Evolutionary conservation across 2,888 invertebrate genomes (phyloP).

Genomic region (Empis livida): DNA sequence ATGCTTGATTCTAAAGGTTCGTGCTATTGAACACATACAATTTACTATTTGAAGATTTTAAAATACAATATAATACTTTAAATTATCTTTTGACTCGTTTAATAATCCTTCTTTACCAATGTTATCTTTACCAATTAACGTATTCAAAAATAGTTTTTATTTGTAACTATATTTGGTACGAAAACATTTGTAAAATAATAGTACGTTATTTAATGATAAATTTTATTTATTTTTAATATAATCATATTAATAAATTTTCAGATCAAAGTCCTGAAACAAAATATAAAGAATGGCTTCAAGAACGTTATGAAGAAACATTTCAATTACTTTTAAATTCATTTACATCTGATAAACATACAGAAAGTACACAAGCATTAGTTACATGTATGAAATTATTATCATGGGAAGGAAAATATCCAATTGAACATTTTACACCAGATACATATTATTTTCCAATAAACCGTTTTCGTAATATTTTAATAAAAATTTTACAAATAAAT

Average conservation of each 20-base stretch:
- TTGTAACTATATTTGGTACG: no score
- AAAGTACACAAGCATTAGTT: slow-evolving; percentile 50
- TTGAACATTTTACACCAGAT: slow-evolving; percentile 35
- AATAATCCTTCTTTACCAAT: no score
- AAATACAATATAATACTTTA: no score
- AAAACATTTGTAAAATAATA: no score
- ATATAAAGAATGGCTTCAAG: slow-evolving; percentile 54
- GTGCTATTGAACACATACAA: no score
- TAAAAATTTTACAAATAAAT: slow-evolving; percentile 48
- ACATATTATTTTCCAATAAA: slow-evolving; percentile 50
- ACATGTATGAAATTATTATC: slow-evolving; percentile 61
- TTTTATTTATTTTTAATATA: not conserved
- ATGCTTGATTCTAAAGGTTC: no score
- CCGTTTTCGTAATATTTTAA: slow-evolving; percentile 53
- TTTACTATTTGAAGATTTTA: no score
- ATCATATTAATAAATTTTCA: slow-evolving; percentile 15
- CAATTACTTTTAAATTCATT: slow-evolving; percentile 45
- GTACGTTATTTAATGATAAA: not conserved
- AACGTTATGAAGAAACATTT: slow-evolving; percentile 55
- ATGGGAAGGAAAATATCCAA: slow-evolving; percentile 55
- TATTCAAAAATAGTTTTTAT: no score
- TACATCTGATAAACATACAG: slow-evolving; percentile 37
- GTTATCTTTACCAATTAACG: no score
- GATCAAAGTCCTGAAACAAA: slow-evolving; percentile 46
- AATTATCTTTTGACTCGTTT: no score